Conservation (phyloP, 2,888 invertebrate genomes). For the Tiliacea aurago region DNA sequence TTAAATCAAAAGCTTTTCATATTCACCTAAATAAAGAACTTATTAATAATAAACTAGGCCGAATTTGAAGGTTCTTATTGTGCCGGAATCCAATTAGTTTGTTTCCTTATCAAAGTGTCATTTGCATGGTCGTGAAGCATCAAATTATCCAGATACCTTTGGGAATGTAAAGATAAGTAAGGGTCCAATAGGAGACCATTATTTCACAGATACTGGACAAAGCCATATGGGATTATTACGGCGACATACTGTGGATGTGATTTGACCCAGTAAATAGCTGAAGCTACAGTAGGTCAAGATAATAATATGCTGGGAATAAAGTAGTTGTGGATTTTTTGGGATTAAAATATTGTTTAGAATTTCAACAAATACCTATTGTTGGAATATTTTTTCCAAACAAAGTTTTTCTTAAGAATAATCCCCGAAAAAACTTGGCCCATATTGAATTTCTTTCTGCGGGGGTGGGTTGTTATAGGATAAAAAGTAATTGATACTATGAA, state of each 20-base stretch:
- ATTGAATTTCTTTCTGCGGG: slow-evolving; percentile 2
- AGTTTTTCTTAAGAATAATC: background rate
- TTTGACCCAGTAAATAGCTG: slow-evolving; percentile 17
- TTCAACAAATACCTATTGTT: background rate
- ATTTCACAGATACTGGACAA: slow-evolving; percentile 62
- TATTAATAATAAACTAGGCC: slow-evolving; percentile 29
- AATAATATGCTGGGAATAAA: background rate
- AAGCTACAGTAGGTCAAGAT: slow-evolving; percentile 40
- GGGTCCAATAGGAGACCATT: slow-evolving; percentile 54
- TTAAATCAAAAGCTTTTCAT: background rate
- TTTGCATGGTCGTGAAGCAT: slow-evolving; percentile 49
- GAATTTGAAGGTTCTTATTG: slow-evolving; percentile 35
- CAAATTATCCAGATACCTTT: slow-evolving; percentile 58
- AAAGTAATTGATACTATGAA: slow-evolving; percentile 13
- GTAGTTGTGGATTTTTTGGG: background rate
- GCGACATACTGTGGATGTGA: slow-evolving; percentile 45
- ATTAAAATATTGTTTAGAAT: background rate
- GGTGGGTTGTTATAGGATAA: background rate
- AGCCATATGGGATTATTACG: slow-evolving; percentile 56
- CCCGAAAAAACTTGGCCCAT: background rate
- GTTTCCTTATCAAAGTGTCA: slow-evolving; percentile 51
- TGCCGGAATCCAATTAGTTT: slow-evolving; percentile 55
- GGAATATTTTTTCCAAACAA: background rate
- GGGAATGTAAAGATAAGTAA: slow-evolving; percentile 49
- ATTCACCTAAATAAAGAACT: slow-evolving; percentile 5